These are phyloP conservation scores for Pandemis cinnamomeana DNA, from an alignment of 2,888 invertebrate genomes.

Conservation along the genomic window DNA sequence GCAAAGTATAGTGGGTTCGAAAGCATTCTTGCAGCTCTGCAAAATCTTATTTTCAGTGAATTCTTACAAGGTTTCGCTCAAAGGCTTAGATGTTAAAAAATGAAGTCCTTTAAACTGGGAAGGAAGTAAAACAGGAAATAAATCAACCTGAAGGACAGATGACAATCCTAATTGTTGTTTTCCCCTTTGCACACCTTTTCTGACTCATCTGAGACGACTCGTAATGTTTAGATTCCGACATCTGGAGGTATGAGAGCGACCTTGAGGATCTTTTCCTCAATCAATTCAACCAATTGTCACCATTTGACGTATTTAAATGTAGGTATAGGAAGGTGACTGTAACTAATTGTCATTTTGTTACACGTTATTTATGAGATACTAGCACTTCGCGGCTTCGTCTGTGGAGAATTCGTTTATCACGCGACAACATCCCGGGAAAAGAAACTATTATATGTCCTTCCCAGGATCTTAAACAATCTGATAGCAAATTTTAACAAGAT, in stretches of 20 bases:
- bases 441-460: too few relatives aligned
- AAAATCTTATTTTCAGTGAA: too few relatives aligned
- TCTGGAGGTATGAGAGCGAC: neutral
- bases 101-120: neutral
- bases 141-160: neutral
- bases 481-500: too few relatives aligned
- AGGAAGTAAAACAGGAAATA: slow-evolving; percentile 1
- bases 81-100: too few relatives aligned
- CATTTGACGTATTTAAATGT: too few relatives aligned
- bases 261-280: slow-evolving; percentile 8
- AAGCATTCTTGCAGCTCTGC: too few relatives aligned
- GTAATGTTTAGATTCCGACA: neutral
- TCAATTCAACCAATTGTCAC: neutral
- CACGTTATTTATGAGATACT: neutral
- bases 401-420: too few relatives aligned
- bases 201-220: neutral
- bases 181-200: slow-evolving; percentile 39
- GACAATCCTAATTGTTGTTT: slow-evolving; percentile 7
- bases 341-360: neutral
- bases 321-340: neutral
- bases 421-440: too few relatives aligned
- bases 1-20: too few relatives aligned
- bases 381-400: neutral
- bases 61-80: too few relatives aligned
- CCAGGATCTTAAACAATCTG: too few relatives aligned